Evolutionary conservation across 2,797 vertebrate genomes (phyloP), one percentile per base, ranked within the genome.

Genomic region (Acomys russatus): DNA sequence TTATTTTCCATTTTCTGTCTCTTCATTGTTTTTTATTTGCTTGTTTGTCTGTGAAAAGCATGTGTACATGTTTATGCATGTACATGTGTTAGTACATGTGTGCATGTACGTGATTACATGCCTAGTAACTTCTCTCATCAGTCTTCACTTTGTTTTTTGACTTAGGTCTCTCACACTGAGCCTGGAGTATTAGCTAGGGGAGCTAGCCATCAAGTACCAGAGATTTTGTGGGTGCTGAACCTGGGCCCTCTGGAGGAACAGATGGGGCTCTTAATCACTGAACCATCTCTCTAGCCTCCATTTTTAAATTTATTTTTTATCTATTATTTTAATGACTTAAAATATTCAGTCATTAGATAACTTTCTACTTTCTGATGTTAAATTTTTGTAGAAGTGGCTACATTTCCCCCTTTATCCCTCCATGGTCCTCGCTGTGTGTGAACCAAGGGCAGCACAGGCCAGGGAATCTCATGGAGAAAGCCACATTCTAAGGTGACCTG

Each of bases 361-460:
- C 3, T 54, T 90, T 88, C 61, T 85, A 59, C n/a, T 78, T 51
- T 78, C 64, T 66, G 28, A 85, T 25, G 10, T 79, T 30, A 30
- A 18, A 80, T 17, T 68, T 85, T 73, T 28, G 88, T 9, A 79
- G n/a, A 71, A 51, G 70, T 54, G 35, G 49, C 20, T 56, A 8
- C 15, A 9, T 11, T 15, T 33, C 25, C 4, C 4, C 4, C 9
- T 49, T 63, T 30, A 18, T 0, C 1, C 23, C 51, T 88, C 35
- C 28, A 1, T 3, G 25, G 49, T 10, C 35, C 23, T 71, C 17
- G 7, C 17, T 49, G 6, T 17, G 4, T 22, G 2, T 38, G 28
- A 1, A n/a, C 8, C 33, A 28, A 79, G 73, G 73, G 44, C 0
- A 66, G 25, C 3, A 3, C 20, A 14, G 1, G 1, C 25, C 7